phyloP scores from a whole-genome alignment of 2,113 vertebrate genomes.

The Megaceryle torquata region DNA sequence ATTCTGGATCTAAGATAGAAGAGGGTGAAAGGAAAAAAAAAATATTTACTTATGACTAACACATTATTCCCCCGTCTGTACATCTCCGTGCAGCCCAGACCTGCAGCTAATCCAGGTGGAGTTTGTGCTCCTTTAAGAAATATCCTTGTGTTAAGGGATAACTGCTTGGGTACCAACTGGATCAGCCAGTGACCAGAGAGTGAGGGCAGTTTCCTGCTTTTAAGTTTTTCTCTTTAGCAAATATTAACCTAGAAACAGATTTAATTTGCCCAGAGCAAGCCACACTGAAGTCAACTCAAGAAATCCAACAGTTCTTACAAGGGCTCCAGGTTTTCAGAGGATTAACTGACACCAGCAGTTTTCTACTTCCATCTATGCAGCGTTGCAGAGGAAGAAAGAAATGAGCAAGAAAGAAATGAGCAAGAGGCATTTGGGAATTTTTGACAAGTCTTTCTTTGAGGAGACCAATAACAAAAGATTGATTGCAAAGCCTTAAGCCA shows the following conservation, averaged over 20 bases:
- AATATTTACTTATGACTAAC: not conserved
- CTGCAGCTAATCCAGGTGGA: not conserved
- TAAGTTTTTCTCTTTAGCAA: not conserved
- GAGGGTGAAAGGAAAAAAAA: not conserved
- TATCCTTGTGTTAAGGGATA: not conserved
- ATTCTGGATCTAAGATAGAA: not conserved
- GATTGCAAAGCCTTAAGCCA: not conserved
- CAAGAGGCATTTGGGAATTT: not conserved
- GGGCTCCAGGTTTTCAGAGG: not conserved
- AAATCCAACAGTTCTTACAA: not conserved
- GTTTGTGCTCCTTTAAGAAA: accelerated
- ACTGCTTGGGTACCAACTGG: too few species aligned
- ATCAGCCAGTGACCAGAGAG: not conserved
- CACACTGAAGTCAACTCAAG: not conserved
- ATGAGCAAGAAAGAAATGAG: not conserved
- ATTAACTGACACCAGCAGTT: not conserved
- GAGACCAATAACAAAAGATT: not conserved
- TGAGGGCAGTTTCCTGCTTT: not conserved
- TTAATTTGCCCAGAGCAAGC: not conserved
- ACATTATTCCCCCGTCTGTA: not conserved
- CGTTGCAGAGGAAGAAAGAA: not conserved
- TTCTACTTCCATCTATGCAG: not conserved
- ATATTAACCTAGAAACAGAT: not conserved
- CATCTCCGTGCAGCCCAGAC: not conserved
- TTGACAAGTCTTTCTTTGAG: not conserved